phyloP scores from a whole-genome alignment of 2,797 vertebrate species.

The Anguilla pacifica region DNA sequence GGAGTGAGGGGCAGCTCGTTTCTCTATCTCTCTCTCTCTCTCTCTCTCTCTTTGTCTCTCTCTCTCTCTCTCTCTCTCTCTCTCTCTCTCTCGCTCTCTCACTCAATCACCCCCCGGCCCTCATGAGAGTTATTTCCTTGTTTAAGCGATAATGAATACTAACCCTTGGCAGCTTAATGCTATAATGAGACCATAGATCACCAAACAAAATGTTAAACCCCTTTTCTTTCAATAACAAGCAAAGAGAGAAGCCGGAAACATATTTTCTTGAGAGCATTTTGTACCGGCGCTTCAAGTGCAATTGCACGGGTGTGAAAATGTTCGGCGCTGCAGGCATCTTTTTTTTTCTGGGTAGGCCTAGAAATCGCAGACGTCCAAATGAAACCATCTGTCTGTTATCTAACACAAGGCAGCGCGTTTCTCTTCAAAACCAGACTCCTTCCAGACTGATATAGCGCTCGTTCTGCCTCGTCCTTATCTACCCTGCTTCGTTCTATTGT shows the following conservation, averaged over 20 bases:
- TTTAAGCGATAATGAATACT: not conserved
- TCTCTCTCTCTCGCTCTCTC: not conserved
- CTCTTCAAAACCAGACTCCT: not conserved
- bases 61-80: too few species aligned
- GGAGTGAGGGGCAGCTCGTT: not conserved
- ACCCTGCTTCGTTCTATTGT: not conserved
- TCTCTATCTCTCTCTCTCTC: not conserved
- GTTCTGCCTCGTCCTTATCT: not conserved
- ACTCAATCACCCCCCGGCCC: not conserved
- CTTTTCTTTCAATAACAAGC: not conserved
- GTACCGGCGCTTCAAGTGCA: not conserved
- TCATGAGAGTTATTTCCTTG: not conserved
- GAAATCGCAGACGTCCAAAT: not conserved
- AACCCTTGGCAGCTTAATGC: not conserved
- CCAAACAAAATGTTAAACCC: not conserved
- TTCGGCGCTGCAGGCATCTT: not conserved
- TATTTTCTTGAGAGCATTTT: not conserved
- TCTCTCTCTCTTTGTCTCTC: not conserved
- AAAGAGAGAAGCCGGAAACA: not conserved
- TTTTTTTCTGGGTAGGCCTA: not conserved
- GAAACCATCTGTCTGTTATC: slow-evolving; percentile 18
- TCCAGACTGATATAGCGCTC: not conserved
- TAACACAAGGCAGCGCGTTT: not conserved
- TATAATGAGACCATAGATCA: not conserved
- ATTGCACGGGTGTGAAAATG: not conserved